A percentile compares a stretch with the other conserved stretches of the same genome.
Evolutionary conservation across 2,888 invertebrate species (phyloP).

Genomic region (Sthenelais limicola): DNA sequence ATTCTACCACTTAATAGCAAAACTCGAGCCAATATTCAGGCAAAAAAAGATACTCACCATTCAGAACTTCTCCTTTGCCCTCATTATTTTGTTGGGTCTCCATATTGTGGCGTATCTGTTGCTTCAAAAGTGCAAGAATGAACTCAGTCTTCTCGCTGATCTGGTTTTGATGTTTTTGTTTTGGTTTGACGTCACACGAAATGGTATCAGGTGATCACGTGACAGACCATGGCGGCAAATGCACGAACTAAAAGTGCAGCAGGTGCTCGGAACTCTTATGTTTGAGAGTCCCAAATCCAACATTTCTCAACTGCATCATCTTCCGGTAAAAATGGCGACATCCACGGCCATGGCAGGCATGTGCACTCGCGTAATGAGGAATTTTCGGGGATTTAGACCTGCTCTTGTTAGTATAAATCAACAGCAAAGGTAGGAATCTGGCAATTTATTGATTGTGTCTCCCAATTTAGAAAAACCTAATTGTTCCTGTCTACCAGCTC

Average conservation of each 20-base stretch:
- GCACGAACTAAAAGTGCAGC: constrained; percentile 8
- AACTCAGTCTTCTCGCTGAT: not conserved
- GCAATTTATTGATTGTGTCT: too few species aligned
- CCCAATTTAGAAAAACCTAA: too few species aligned
- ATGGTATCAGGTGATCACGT: constrained; percentile 20
- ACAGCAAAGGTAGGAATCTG: too few species aligned
- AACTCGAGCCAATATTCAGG: not conserved
- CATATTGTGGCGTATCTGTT: not conserved
- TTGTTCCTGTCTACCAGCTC: too few species aligned
- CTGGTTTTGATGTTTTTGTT: constrained; percentile 36
- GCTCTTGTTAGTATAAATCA: too few species aligned
- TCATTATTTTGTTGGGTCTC: constrained; percentile 26
- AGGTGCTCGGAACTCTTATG: constrained; percentile 23
- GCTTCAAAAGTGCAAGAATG: not conserved
- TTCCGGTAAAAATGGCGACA: too few species aligned
- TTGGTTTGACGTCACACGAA: constrained; percentile 36
- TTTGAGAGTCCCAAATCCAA: not conserved
- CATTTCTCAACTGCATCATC: too few species aligned
- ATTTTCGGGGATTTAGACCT: too few species aligned
- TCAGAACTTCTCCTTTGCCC: constrained; percentile 21
- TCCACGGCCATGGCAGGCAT: too few species aligned
- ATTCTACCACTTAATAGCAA: too few species aligned
- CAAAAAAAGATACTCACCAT: not conserved
- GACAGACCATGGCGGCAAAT: constrained; percentile 1
- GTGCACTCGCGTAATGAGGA: too few species aligned